Percentiles rank a stretch among this genome's conserved stretches.
phyloP scores from a whole-genome alignment of 37 sponge, comb jelly and placozoan species.

The Ianthella basta region DNA sequence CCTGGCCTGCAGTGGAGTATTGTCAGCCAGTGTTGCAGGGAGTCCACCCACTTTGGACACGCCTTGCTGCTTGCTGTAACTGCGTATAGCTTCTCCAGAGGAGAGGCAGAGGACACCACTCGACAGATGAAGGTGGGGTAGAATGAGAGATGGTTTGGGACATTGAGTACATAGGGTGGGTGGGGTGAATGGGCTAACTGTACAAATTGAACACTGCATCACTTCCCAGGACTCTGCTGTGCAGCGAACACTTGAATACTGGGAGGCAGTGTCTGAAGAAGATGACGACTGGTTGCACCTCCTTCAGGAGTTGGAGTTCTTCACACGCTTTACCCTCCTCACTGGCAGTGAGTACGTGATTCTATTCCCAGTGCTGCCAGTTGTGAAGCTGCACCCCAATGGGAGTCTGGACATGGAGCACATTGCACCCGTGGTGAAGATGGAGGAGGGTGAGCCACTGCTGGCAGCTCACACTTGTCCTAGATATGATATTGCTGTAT shows the following conservation, averaged over 20 bases:
- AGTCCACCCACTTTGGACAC: conserved; percentile 13
- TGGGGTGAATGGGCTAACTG: no score
- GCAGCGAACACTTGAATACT: neutral
- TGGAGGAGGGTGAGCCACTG: no score
- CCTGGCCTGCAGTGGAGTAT: neutral
- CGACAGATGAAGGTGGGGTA: neutral
- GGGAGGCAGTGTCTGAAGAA: conserved; percentile 23
- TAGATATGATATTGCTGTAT: no score
- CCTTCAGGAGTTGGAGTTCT: conserved; percentile 24
- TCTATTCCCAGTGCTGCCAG: neutral
- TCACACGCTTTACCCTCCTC: conserved; percentile 15
- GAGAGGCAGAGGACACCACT: neutral
- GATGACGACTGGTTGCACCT: conserved; percentile 21
- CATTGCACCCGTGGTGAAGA: no score
- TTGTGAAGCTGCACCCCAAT: neutral
- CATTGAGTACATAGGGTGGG: neutral
- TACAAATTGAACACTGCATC: no score
- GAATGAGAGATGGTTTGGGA: neutral
- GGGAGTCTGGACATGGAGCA: conserved; percentile 3
- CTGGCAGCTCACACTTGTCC: no score
- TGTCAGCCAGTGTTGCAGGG: neutral
- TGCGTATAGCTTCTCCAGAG: neutral
- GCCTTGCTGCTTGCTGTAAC: conserved; percentile 10
- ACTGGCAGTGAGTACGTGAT: no score
- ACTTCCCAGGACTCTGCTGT: neutral